Evolutionary conservation across 2,797 vertebrate genomes (phyloP).

Genomic region (Premnoplex brunnescens): DNA sequence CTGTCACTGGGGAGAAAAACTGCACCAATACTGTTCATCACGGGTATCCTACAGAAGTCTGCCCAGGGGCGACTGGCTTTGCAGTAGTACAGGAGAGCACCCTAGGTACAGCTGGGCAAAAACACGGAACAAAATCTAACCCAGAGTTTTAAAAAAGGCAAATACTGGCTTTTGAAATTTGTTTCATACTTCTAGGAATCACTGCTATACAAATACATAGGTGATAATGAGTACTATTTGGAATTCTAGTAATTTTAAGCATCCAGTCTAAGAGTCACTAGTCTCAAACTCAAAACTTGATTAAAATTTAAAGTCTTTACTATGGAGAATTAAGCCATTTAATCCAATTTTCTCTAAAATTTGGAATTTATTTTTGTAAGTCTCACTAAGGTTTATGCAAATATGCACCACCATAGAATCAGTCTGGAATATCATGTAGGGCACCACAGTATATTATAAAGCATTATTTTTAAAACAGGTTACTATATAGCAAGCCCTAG

Average conservation of each 20-base stretch:
- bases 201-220: background rate
- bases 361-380: background rate
- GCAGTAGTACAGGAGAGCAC: background rate
- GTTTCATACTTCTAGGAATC: background rate
- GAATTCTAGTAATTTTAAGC: background rate
- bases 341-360: constrained; percentile 20
- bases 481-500: background rate
- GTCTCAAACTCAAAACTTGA: background rate
- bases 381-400: background rate
- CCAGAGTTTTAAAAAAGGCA: background rate
- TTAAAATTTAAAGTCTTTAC: constrained; percentile 7
- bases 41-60: background rate
- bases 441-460: background rate
- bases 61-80: background rate
- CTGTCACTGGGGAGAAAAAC: background rate
- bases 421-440: background rate
- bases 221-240: background rate
- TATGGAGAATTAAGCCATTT: background rate
- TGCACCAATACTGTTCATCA: background rate
- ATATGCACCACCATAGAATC: background rate
- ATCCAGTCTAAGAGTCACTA: background rate
- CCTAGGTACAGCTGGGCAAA: background rate
- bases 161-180: background rate
- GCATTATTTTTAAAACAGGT: background rate
- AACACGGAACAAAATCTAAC: background rate